Percentiles rank a stretch among this genome's conserved stretches.
These are phyloP conservation scores for Lingula anatina DNA, from an alignment of 2,888 invertebrate species.

Conservation along the genomic window DNA sequence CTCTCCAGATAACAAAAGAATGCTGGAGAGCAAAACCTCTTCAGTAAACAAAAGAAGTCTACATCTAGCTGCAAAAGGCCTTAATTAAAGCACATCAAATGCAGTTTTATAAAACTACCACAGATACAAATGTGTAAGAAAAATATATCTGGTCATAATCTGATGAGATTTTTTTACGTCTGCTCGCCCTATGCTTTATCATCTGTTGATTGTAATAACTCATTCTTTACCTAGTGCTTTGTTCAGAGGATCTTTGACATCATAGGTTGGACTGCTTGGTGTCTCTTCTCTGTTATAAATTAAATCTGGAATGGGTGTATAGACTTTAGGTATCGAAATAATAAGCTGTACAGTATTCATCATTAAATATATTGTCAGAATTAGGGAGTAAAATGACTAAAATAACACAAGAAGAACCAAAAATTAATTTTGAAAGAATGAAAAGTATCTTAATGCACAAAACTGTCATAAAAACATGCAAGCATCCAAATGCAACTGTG, in stretches of 20 bases:
- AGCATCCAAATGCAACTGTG: neutral
- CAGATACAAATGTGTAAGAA: too few species aligned
- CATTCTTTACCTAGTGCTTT: conserved; percentile 41
- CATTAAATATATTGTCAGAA: too few species aligned
- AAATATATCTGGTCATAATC: too few species aligned
- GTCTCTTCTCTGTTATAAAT: conserved; percentile 36
- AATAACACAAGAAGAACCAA: too few species aligned
- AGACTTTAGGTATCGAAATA: conserved; percentile 3
- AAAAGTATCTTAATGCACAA: neutral
- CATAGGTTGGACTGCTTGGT: conserved; percentile 33
- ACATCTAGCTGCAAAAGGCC: too few species aligned
- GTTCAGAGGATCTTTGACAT: conserved; percentile 48
- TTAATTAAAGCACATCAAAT: too few species aligned
- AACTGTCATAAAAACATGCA: neutral
- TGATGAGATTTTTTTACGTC: neutral
- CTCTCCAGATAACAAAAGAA: too few species aligned
- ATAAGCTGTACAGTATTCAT: conserved; percentile 16
- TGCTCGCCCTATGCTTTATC: neutral
- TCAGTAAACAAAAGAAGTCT: too few species aligned
- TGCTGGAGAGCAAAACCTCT: too few species aligned
- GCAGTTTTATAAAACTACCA: too few species aligned
- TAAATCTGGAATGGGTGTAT: conserved; percentile 22
- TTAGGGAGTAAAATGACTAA: too few species aligned
- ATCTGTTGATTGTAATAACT: neutral
- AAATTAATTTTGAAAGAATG: too few species aligned